phyloP scores from a whole-genome alignment of 1,140 invertebrate species.

The Heliconius melpomene region DNA sequence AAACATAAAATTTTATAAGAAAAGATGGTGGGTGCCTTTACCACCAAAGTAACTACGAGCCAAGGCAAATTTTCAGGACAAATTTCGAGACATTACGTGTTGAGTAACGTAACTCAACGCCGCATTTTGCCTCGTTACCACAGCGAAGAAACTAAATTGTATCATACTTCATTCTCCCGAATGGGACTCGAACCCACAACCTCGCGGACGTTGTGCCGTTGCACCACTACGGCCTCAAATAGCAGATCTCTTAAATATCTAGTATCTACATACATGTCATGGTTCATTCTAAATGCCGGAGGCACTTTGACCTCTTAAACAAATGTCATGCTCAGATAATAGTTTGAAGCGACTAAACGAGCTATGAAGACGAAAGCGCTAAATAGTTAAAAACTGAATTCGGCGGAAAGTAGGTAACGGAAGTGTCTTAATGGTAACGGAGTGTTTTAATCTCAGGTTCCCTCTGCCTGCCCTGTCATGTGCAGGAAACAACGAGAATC shows the following conservation, averaged over 20 bases:
- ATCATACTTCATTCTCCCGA: too few relatives aligned
- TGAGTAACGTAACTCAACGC: background rate
- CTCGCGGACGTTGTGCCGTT: background rate
- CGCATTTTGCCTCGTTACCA: background rate
- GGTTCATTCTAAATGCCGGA: background rate
- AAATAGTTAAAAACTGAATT: background rate
- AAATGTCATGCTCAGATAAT: constrained; percentile 4
- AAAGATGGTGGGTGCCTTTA: background rate
- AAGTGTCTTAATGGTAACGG: too few relatives aligned
- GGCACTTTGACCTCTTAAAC: constrained; percentile 4
- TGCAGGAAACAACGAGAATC: too few relatives aligned
- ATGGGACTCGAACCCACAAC: background rate
- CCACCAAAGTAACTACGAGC: background rate
- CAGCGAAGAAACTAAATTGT: too few relatives aligned
- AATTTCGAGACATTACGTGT: background rate
- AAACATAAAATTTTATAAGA: background rate
- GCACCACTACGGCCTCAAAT: background rate
- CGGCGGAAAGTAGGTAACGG: too few relatives aligned
- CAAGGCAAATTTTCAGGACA: background rate
- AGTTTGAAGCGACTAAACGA: background rate
- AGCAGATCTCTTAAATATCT: background rate
- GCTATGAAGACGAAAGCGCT: background rate
- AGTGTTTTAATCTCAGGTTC: too few relatives aligned
- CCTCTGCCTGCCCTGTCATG: too few relatives aligned
- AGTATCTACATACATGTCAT: background rate